Conservation (phyloP, 2,113 vertebrate species). For the Scortum barcoo region DNA sequence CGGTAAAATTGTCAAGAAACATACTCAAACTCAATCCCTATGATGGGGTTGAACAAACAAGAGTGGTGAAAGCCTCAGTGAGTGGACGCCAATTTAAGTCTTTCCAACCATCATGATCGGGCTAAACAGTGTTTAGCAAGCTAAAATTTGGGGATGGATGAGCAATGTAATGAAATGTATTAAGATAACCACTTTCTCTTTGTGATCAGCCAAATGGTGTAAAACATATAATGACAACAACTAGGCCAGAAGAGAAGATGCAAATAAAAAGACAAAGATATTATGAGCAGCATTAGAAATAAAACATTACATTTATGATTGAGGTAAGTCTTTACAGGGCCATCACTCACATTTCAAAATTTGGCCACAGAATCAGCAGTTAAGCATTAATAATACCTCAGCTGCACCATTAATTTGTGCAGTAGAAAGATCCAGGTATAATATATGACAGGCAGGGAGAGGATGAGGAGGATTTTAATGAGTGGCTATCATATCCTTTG, state of each 20-base stretch:
- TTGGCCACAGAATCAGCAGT: slow-evolving; percentile 25
- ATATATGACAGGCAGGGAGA: slow-evolving; percentile 1
- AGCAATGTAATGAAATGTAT: not conserved
- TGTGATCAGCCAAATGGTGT: not conserved
- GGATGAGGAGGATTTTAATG: slow-evolving; percentile 25
- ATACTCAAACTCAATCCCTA: not conserved
- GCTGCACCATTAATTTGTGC: slow-evolving; percentile 28
- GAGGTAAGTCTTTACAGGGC: not conserved
- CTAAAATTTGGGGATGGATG: slow-evolving; percentile 1
- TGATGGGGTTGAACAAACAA: not conserved
- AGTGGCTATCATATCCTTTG: slow-evolving; percentile 33
- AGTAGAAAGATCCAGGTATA: slow-evolving; percentile 8
- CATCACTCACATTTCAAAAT: slow-evolving; percentile 20
- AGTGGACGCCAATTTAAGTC: not conserved
- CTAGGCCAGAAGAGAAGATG: not conserved
- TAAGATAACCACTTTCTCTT: not conserved
- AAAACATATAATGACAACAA: slow-evolving; percentile 17
- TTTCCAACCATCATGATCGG: not conserved
- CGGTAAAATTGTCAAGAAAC: not conserved
- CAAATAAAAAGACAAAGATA: slow-evolving; percentile 1
- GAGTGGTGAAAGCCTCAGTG: slow-evolving; percentile 23
- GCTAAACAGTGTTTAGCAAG: not conserved
- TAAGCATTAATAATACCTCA: not conserved
- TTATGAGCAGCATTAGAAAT: slow-evolving; percentile 1
- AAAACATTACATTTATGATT: not conserved